Evolutionary conservation across 2,888 invertebrate genomes (phyloP), one percentile per base, ranked within the genome.

Genomic region (Agelastica alni): DNA sequence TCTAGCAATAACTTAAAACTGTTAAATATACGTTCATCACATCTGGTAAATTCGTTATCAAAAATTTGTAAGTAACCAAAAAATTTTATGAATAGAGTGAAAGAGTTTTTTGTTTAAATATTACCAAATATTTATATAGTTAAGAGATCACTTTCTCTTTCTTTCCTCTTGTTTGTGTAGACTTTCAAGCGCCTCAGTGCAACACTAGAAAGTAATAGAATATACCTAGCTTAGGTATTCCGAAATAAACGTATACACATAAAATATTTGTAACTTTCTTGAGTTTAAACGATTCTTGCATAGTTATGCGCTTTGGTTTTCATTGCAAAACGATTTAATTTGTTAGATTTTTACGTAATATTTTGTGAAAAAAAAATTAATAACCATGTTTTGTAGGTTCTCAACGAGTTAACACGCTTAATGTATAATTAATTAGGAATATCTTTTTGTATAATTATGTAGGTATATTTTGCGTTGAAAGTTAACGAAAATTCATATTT

Each of bases 61-160:
- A n/a, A n/a, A n/a, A n/a, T n/a, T n/a, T n/a, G n/a, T n/a, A n/a
- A n/a, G n/a, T n/a, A n/a, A n/a, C n/a, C n/a, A n/a, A n/a, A n/a
- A n/a, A n/a, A n/a, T n/a, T n/a, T n/a, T n/a, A n/a, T n/a, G n/a
- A n/a, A n/a, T n/a, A n/a, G n/a, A n/a, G n/a, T n/a, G n/a, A n/a
- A n/a, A n/a, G n/a, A n/a, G n/a, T n/a, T n/a, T n/a, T n/a, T n/a
- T n/a, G n/a, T n/a, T 30, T 10, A 10, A 31, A n/a, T 31, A 10
- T 12, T 4, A 10, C 12, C 13, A 10, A 9, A 14, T 7, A 34
- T 34, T 16, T 34, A 4, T 16, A 34, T 34, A 13, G n/a, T 34
- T 16, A n/a, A 30, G n/a, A 30, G 13, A 13, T 37, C n/a, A 12
- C 17, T 39, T 39, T 6, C 37, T 39, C 20, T 39, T 20, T 39